Evolutionary conservation across 2,888 invertebrate genomes (phyloP).

Genomic region (Hydrotaea diabolus): DNA sequence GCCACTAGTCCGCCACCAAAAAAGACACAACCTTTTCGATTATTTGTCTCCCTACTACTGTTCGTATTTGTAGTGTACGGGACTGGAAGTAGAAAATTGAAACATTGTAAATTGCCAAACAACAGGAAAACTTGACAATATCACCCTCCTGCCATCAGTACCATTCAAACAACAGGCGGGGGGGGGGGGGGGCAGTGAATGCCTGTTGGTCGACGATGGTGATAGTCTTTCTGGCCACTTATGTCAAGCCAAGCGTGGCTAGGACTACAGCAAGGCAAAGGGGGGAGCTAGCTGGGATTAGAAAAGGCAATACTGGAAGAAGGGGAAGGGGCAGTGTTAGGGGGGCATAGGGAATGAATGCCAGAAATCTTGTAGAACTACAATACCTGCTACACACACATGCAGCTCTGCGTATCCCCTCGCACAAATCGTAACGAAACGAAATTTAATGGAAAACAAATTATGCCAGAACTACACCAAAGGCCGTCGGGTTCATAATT

Average conservation of each 20-base stretch:
- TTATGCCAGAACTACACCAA: not conserved
- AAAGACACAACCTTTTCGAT: not conserved
- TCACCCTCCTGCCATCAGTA: conserved; percentile 4
- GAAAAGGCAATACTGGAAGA: not conserved
- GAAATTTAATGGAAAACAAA: not conserved
- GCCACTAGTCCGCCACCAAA: not conserved
- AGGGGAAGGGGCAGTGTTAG: not conserved
- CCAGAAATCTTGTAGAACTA: not conserved
- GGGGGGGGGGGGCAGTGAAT: not conserved
- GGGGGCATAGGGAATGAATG: not conserved
- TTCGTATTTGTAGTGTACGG: not conserved
- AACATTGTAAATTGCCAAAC: conserved; percentile 41
- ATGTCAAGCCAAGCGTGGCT: conserved; percentile 5
- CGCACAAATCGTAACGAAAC: too few species aligned
- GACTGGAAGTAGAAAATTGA: conserved; percentile 36
- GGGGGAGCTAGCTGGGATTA: not conserved
- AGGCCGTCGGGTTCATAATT: conserved; percentile 5
- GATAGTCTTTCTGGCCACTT: not conserved
- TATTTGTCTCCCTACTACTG: not conserved
- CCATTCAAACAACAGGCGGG: not conserved
- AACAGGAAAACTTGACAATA: conserved; percentile 14
- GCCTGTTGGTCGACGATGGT: not conserved
- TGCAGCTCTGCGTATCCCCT: not conserved
- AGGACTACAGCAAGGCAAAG: not conserved
- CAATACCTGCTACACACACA: not conserved